phyloP scores from a whole-genome alignment of 1,140 invertebrate species.

The Heliconius eleuchia region DNA sequence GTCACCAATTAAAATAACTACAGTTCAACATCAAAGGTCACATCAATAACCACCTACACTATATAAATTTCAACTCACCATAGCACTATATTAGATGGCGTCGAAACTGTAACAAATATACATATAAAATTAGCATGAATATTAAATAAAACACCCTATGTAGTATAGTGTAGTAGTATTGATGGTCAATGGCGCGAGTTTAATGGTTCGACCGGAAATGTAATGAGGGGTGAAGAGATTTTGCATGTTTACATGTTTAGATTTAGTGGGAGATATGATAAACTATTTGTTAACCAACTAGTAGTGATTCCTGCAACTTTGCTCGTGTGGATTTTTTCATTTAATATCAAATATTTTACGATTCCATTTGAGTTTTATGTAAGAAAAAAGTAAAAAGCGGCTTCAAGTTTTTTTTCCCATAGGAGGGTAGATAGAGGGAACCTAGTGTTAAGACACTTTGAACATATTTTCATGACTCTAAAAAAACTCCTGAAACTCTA shows the following conservation, averaged over 20 bases:
- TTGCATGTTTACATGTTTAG: not conserved
- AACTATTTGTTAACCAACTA: too few relatives aligned
- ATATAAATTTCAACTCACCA: conserved; percentile 48
- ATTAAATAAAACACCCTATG: conserved; percentile 30
- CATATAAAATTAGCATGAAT: conserved; percentile 60
- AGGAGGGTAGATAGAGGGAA: too few relatives aligned
- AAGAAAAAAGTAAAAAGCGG: too few relatives aligned
- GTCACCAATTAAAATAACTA: not conserved
- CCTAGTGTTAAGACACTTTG: too few relatives aligned
- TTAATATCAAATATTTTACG: too few relatives aligned
- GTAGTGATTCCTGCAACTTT: too few relatives aligned
- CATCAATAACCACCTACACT: not conserved
- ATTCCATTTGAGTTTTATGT: too few relatives aligned
- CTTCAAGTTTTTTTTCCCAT: too few relatives aligned
- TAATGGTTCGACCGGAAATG: not conserved
- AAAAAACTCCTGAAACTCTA: too few relatives aligned
- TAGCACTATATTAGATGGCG: conserved; percentile 38
- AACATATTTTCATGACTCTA: too few relatives aligned
- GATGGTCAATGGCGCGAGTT: not conserved
- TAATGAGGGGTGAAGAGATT: conserved; percentile 1
- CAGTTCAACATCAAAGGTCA: not conserved
- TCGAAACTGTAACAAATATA: conserved; percentile 47
- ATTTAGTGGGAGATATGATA: not conserved
- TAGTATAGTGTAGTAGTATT: not conserved
- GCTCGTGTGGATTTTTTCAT: too few relatives aligned